These are phyloP conservation scores for Zosterops pallidus DNA, from an alignment of 2,113 vertebrate species.

Conservation along the genomic window DNA sequence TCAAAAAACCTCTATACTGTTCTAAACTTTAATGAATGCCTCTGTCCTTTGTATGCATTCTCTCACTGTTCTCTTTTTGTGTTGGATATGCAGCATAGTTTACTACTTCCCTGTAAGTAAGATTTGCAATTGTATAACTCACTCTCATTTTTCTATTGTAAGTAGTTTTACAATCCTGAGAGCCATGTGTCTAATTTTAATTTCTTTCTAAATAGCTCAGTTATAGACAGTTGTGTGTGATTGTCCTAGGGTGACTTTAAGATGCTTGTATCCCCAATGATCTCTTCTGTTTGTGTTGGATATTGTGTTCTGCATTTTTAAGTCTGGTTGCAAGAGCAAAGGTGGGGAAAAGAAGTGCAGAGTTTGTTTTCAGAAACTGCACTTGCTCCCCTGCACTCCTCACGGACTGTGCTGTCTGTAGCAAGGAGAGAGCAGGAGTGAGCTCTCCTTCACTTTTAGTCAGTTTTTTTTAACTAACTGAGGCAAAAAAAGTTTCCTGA, in stretches of 20 bases:
- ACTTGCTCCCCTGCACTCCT: rapidly evolving
- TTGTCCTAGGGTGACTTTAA: not conserved
- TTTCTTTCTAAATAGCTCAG: not conserved
- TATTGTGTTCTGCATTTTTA: not conserved
- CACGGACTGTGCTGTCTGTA: not conserved
- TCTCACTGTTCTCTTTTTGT: not conserved
- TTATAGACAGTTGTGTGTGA: not conserved
- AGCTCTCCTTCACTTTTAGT: too few relatives aligned
- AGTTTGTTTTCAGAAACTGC: not conserved
- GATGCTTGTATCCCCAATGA: not conserved
- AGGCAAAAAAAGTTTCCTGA: not conserved
- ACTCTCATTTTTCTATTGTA: not conserved
- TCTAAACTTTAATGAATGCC: not conserved
- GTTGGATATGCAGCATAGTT: not conserved
- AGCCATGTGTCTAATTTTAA: not conserved
- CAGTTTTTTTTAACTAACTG: not conserved
- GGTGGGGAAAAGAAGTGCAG: rapidly evolving
- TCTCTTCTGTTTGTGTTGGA: not conserved
- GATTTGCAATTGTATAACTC: not conserved
- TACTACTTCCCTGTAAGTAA: not conserved
- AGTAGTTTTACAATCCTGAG: not conserved
- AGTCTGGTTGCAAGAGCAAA: not conserved
- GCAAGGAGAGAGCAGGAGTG: rapidly evolving
- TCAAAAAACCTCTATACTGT: not conserved
- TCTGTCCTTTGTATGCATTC: not conserved